Conservation (phyloP, 2,888 invertebrate genomes). For the Brenthis ino region DNA sequence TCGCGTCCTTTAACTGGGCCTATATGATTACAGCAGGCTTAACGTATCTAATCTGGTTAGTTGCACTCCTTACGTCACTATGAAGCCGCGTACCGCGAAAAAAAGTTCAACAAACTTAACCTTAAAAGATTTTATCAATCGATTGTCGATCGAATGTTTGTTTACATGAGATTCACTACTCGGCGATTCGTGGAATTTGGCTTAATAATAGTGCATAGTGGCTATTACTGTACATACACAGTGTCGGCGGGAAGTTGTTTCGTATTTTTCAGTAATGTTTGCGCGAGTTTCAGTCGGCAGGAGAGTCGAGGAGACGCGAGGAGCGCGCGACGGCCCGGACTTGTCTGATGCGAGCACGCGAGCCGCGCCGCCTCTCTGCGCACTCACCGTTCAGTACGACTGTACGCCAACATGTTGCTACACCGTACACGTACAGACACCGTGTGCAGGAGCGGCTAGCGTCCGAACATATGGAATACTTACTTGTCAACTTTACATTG, state of each 20-base stretch:
- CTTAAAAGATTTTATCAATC: conserved; percentile 45
- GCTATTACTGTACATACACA: conserved; percentile 17
- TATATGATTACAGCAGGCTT: conserved; percentile 54
- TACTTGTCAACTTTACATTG: too few species aligned
- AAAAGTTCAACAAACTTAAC: conserved; percentile 76
- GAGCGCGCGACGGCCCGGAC: conserved; percentile 59
- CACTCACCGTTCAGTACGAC: conserved; percentile 48
- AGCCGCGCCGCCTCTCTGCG: conserved; percentile 67
- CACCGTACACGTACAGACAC: conserved; percentile 32
- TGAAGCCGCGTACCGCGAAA: conserved; percentile 65
- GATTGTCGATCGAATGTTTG: conserved; percentile 44
- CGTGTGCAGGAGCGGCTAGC: conserved; percentile 24
- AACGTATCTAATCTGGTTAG: conserved; percentile 75
- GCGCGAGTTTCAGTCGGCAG: conserved; percentile 43
- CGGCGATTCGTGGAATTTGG: conserved; percentile 14
- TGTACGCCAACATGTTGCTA: conserved; percentile 31
- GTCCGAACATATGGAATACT: not conserved
- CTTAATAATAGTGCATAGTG: conserved; percentile 5
- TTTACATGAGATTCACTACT: conserved; percentile 43
- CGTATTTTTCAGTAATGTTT: conserved; percentile 41
- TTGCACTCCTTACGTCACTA: conserved; percentile 68
- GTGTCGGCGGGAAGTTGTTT: conserved; percentile 13
- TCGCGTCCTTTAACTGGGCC: conserved; percentile 54
- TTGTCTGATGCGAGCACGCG: conserved; percentile 53
- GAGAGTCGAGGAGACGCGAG: conserved; percentile 54